phyloP scores from a whole-genome alignment of 2,888 invertebrate genomes.

The Chorisops tibialis region DNA sequence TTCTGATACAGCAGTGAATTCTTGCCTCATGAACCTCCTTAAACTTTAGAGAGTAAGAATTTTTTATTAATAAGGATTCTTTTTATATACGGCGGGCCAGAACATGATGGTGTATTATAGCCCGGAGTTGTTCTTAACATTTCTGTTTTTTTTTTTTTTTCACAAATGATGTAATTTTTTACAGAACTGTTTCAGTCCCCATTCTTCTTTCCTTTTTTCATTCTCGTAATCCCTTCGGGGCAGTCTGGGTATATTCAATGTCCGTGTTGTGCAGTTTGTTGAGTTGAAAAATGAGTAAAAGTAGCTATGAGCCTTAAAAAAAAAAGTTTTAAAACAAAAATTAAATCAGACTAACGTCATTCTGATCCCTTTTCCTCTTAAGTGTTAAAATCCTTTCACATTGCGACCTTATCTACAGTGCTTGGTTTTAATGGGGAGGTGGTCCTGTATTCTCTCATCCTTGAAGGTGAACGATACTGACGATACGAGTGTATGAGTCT shows the following conservation, averaged over 20 bases:
- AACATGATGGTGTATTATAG: no score
- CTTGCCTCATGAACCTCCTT: no score
- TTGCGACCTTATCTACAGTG: not conserved
- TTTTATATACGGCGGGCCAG: not conserved
- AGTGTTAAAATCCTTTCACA: conserved; percentile 28
- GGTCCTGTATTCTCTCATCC: no score
- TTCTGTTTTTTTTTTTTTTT: not conserved
- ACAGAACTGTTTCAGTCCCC: conserved; percentile 1
- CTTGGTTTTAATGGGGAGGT: no score
- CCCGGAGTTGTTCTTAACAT: not conserved
- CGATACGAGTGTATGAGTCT: no score
- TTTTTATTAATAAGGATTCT: not conserved
- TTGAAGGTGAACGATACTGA: no score
- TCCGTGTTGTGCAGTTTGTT: conserved; percentile 13
- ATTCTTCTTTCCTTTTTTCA: not conserved
- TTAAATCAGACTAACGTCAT: conserved; percentile 25
- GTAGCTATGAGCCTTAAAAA: not conserved
- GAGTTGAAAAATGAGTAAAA: conserved; percentile 21
- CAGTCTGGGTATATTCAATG: conserved; percentile 27
- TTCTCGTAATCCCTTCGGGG: conserved; percentile 19
- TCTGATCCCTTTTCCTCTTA: conserved; percentile 22
- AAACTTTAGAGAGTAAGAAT: not conserved
- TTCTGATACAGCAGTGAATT: not conserved
- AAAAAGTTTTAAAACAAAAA: conserved; percentile 23
- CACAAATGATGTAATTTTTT: not conserved